phyloP scores from a whole-genome alignment of 2,888 invertebrate genomes.

The Flabesymbios commensalis region DNA sequence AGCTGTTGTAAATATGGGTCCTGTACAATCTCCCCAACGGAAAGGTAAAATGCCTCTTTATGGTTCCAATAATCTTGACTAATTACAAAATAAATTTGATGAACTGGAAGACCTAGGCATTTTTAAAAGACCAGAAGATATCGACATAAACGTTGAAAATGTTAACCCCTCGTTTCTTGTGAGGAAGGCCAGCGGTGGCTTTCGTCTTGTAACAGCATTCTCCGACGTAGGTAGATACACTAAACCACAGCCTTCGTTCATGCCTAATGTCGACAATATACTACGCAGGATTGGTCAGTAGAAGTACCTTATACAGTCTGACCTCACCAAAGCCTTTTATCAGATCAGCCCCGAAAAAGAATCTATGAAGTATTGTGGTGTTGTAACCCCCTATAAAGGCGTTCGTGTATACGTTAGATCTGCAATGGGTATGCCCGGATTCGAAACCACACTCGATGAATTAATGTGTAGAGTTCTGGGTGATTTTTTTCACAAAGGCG shows the following conservation, averaged over 20 bases:
- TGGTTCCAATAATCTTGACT: slow-evolving; percentile 5
- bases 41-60: slow-evolving; percentile 21
- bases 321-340: neutral
- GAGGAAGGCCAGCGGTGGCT: too few species aligned
- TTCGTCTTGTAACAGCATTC: too few species aligned
- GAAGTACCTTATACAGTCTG: neutral
- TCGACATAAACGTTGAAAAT: slow-evolving; percentile 12
- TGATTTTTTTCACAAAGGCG: slow-evolving; percentile 23
- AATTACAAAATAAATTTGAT: slow-evolving; percentile 17
- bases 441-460: slow-evolving; percentile 28
- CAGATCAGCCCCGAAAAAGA: neutral
- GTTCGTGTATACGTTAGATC: slow-evolving; percentile 17
- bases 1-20: slow-evolving; percentile 10
- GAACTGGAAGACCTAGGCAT: slow-evolving; percentile 9
- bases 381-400: slow-evolving; percentile 21
- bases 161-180: slow-evolving; percentile 3
- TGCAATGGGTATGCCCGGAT: slow-evolving; percentile 35
- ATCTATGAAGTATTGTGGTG: slow-evolving; percentile 9
- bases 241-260: too few species aligned
- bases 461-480: slow-evolving; percentile 28
- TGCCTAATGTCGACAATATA: neutral
- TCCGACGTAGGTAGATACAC: too few species aligned
- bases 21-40: slow-evolving; percentile 19
- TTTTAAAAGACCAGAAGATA: slow-evolving; percentile 8
- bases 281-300: neutral